Evolutionary conservation across 1,140 invertebrate genomes (phyloP).

Genomic region (Hycleus phaleratus): DNA sequence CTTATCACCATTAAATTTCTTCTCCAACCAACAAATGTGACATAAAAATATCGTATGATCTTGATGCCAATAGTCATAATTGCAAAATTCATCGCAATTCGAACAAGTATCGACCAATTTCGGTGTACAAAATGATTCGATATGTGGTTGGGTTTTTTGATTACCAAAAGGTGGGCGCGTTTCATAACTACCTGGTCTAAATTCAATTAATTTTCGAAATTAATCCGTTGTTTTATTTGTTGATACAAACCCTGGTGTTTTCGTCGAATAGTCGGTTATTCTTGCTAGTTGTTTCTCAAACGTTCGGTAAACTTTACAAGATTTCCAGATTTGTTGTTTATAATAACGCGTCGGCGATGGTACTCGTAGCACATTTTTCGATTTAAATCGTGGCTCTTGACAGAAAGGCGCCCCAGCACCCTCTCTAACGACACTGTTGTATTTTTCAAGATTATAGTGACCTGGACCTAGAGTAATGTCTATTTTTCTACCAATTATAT

Average conservation of each 20-base stretch:
- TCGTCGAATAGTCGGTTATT: not conserved
- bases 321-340: too few relatives aligned
- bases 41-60: constrained; percentile 28
- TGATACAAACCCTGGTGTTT: not conserved
- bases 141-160: not conserved
- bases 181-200: constrained; percentile 29
- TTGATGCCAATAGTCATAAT: constrained; percentile 32
- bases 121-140: not conserved
- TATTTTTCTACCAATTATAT: too few relatives aligned
- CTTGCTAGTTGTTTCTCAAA: too few relatives aligned
- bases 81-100: constrained; percentile 26
- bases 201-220: constrained; percentile 14
- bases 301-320: too few relatives aligned
- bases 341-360: constrained; percentile 27
- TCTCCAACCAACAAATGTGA: constrained; percentile 28
- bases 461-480: too few relatives aligned
- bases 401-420: too few relatives aligned
- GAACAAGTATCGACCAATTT: constrained; percentile 24
- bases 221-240: not conserved
- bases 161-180: not conserved
- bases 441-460: too few relatives aligned
- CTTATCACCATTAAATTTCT: constrained; percentile 18
- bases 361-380: constrained; percentile 17
- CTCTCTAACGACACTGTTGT: too few relatives aligned
- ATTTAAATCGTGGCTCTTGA: constrained; percentile 9